phyloP scores from a whole-genome alignment of 35 echinoderm and acorn worm species.

The Strongylocentrotus purpuratus region DNA sequence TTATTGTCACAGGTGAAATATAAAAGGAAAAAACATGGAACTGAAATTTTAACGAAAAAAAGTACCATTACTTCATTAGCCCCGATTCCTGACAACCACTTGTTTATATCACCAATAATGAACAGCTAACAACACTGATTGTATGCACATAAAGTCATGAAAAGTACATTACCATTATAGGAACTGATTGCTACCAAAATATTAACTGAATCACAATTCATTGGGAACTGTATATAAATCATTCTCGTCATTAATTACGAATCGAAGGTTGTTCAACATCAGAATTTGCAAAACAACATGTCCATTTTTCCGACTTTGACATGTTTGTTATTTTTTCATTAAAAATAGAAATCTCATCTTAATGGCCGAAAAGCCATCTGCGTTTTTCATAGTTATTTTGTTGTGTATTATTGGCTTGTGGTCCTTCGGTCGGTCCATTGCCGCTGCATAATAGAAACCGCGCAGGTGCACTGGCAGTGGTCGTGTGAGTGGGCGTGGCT shows the following conservation, averaged over 20 bases:
- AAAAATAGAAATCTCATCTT: neutral
- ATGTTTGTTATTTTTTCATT: slow-evolving; percentile 33
- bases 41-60: no score
- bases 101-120: no score
- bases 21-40: no score
- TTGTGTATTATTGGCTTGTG: neutral
- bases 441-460: neutral
- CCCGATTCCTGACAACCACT: no score
- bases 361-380: slow-evolving; percentile 23
- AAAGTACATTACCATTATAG: no score
- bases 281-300: slow-evolving; percentile 2
- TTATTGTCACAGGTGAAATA: no score
- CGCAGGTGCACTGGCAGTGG: neutral
- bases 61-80: no score
- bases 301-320: neutral
- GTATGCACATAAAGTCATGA: no score
- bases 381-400: neutral
- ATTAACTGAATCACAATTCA: no score
- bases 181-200: no score
- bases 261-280: neutral
- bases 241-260: neutral
- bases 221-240: neutral
- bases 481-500: slow-evolving; percentile 33
- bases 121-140: no score
- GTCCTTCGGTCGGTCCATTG: neutral